Evolutionary conservation across 2,888 invertebrate genomes (phyloP), one percentile per base, ranked within the genome.

Genomic region (Antitype chi): DNA sequence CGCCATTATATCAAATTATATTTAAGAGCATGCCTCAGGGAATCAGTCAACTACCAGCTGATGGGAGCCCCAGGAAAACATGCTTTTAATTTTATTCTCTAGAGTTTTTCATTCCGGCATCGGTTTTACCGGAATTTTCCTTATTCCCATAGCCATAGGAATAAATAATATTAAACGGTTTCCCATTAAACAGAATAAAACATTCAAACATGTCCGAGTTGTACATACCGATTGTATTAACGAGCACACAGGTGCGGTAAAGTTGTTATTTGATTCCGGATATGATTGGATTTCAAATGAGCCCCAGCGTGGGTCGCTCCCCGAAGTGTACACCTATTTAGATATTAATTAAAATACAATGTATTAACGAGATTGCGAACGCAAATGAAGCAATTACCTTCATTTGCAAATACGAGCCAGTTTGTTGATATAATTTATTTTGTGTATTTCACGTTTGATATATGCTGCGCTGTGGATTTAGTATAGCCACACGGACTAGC

Each of bases 311-410:
- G 64, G 55, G 52, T 17, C 57, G 11, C 32, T 59, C 72, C 82
- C 82, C 84, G 25, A 78, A 86, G 74, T 72, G 74, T 88, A 89
- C 86, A 89, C 88, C 88, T 91, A 92, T 92, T 93, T 91, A 91
- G 91, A 88, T 91, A 92, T 91, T 93, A 92, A 93, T 93, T 93
- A 92, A 92, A 93, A 91, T 87, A 86, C 89, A 91, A 87, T 87
- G 87, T 86, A 90, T 91, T 91, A 91, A 92, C 89, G 88, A 90
- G 88, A 87, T 89, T 86, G 87, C 83, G 80, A 88, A 85, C 87
- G 83, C 82, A 90, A 92, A 92, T 92, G 89, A 91, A 90, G 88
- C 89, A 91, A 93, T 93, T 92, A 93, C 87, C 87, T 86, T 77
- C 89, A 87, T 89, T 90, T 87, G 87, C 86, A 91, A 91, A 91